Percentiles rank a stretch among this genome's conserved stretches.
Conservation (phyloP, 2,888 invertebrate species). For the Hedychridium roseum region DNA sequence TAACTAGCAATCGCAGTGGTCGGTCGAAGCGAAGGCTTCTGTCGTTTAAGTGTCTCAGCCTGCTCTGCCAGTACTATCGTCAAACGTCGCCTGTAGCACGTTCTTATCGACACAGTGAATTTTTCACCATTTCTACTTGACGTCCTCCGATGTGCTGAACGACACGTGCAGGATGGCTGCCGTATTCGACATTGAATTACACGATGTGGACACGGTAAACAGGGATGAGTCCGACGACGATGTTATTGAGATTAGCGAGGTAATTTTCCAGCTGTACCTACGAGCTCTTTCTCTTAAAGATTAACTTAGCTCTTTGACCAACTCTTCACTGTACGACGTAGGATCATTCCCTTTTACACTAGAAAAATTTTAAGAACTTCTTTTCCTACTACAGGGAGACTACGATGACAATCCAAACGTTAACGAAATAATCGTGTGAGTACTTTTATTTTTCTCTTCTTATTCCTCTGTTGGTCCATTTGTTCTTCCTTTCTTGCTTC, state of each 20-base stretch:
- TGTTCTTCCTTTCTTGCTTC: too few species aligned
- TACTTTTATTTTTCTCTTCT: conserved; percentile 43
- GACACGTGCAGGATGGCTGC: conserved; percentile 74
- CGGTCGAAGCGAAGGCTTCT: too few species aligned
- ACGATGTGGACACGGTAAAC: conserved; percentile 72
- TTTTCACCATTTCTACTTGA: too few species aligned
- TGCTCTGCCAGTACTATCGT: too few species aligned
- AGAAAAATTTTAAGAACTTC: conserved; percentile 8
- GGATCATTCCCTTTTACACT: background rate
- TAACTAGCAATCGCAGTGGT: too few species aligned
- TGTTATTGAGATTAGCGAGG: conserved; percentile 88
- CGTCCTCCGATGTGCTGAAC: too few species aligned
- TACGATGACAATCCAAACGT: conserved; percentile 83
- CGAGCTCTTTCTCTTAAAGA: conserved; percentile 13
- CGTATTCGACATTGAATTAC: conserved; percentile 92
- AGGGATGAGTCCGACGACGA: conserved; percentile 88
- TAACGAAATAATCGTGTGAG: conserved; percentile 82
- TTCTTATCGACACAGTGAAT: too few species aligned
- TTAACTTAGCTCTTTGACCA: conserved; percentile 2
- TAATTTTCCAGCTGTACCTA: conserved; percentile 61
- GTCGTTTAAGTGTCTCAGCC: too few species aligned
- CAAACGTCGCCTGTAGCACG: too few species aligned
- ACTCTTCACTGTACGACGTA: background rate
- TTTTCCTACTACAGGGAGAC: conserved; percentile 71
- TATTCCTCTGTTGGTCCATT: background rate